A percentile compares a stretch with the other conserved stretches of the same genome.
Conservation (phyloP, 2,888 invertebrate genomes). For the Sympetrum striolatum region DNA sequence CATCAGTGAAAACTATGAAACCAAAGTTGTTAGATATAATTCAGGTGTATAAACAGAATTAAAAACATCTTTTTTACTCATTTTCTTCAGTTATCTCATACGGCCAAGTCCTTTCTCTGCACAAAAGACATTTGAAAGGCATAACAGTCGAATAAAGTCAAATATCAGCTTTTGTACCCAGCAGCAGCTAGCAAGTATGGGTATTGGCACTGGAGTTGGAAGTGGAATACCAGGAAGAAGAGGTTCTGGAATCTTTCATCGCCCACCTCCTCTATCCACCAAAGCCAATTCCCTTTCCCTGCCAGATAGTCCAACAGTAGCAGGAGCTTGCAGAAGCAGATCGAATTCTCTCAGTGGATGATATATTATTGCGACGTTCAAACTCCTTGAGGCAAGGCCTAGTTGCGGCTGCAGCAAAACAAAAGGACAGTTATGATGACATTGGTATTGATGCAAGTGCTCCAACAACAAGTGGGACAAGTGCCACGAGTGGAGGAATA, state of each 20-base stretch:
- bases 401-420: constrained; percentile 67
- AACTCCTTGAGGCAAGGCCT: constrained; percentile 85
- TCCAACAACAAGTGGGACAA: constrained; percentile 51
- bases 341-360: constrained; percentile 89
- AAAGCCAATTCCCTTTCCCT: constrained; percentile 89
- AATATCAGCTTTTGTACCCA: constrained; percentile 91
- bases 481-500: constrained; percentile 76
- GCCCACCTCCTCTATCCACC: constrained; percentile 80
- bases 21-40: no score
- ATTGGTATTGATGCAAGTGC: constrained; percentile 73
- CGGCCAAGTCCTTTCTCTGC: constrained; percentile 95
- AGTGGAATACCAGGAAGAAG: constrained; percentile 58
- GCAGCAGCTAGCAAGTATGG: constrained; percentile 64
- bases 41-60: not conserved
- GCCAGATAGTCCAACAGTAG: constrained; percentile 69
- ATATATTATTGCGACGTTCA: constrained; percentile 80
- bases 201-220: constrained; percentile 61
- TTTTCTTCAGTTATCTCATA: constrained; percentile 78
- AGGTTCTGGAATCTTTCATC: constrained; percentile 72
- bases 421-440: constrained; percentile 86
- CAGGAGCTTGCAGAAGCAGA: constrained; percentile 71
- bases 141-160: constrained; percentile 88
- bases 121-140: constrained; percentile 91
- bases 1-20: no score
- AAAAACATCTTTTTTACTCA: not conserved